Conservation (phyloP, 2,113 vertebrate genomes). For the Astatotilapia flaviijosephi region DNA sequence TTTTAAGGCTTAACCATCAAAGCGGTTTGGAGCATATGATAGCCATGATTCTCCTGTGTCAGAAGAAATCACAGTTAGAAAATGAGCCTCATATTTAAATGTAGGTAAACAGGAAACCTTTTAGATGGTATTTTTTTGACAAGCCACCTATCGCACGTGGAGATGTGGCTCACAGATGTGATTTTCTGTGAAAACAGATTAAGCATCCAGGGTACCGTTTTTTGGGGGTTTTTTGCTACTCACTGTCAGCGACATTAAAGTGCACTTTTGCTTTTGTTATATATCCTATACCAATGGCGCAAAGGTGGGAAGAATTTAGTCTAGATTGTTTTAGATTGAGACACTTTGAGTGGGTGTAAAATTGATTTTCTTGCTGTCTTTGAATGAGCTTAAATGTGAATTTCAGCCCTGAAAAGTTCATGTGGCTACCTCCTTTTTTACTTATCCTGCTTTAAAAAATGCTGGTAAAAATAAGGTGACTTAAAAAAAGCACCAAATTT, state of each 20-base stretch:
- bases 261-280: background rate
- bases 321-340: background rate
- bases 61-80: background rate
- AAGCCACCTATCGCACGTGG: background rate
- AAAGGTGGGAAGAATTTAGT: background rate
- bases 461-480: background rate
- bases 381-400: background rate
- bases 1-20: background rate
- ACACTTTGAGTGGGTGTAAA: background rate
- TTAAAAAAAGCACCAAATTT: background rate
- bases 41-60: background rate
- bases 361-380: background rate
- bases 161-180: background rate
- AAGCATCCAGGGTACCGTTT: background rate
- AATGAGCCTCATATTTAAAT: background rate
- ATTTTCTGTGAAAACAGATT: background rate
- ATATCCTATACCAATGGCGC: background rate
- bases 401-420: background rate
- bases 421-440: background rate
- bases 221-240: rapidly evolving
- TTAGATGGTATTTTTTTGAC: background rate
- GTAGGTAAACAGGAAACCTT: background rate
- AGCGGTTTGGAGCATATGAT: background rate
- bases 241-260: background rate
- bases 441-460: background rate